Percentiles rank a stretch among this genome's conserved stretches.
Evolutionary conservation across 1,140 invertebrate species (phyloP).

Genomic region (Diorhabda sublineata): DNA sequence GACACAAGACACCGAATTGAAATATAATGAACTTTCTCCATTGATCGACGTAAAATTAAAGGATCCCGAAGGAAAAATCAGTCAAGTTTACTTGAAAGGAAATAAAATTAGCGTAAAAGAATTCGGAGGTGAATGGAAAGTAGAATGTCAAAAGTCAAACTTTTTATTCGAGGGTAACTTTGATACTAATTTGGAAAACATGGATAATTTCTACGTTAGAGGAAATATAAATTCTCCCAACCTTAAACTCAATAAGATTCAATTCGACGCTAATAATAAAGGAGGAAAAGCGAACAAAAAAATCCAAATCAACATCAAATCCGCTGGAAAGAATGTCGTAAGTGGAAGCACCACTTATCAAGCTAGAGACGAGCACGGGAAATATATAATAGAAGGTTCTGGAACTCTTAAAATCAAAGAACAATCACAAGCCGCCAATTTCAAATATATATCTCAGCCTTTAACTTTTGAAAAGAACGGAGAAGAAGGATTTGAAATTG

Average conservation of each 20-base stretch:
- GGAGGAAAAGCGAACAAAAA: slow-evolving; percentile 49
- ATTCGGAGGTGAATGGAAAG: slow-evolving; percentile 51
- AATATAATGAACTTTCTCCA: slow-evolving; percentile 30
- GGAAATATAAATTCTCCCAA: slow-evolving; percentile 61
- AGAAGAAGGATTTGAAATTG: slow-evolving; percentile 60
- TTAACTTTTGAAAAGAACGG: slow-evolving; percentile 55
- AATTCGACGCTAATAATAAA: slow-evolving; percentile 60
- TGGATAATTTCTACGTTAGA: slow-evolving; percentile 59
- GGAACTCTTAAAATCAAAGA: slow-evolving; percentile 63
- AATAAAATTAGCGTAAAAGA: slow-evolving; percentile 54
- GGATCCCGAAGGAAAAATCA: slow-evolving; percentile 49
- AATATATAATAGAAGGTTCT: slow-evolving; percentile 67
- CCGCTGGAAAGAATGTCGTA: slow-evolving; percentile 60
- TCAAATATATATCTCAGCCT: slow-evolving; percentile 64
- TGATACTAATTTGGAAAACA: slow-evolving; percentile 55
- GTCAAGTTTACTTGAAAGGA: slow-evolving; percentile 52
- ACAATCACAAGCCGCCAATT: slow-evolving; percentile 61
- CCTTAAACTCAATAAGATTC: slow-evolving; percentile 62
- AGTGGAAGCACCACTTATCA: slow-evolving; percentile 65
- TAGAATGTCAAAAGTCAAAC: slow-evolving; percentile 50
- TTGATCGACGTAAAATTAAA: slow-evolving; percentile 41
- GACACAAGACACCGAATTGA: slow-evolving; percentile 48
- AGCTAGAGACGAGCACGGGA: slow-evolving; percentile 64
- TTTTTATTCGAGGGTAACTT: slow-evolving; percentile 51
- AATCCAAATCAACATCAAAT: slow-evolving; percentile 58